phyloP scores from a whole-genome alignment of 2,888 invertebrate genomes.

The Lymantria dispar region DNA sequence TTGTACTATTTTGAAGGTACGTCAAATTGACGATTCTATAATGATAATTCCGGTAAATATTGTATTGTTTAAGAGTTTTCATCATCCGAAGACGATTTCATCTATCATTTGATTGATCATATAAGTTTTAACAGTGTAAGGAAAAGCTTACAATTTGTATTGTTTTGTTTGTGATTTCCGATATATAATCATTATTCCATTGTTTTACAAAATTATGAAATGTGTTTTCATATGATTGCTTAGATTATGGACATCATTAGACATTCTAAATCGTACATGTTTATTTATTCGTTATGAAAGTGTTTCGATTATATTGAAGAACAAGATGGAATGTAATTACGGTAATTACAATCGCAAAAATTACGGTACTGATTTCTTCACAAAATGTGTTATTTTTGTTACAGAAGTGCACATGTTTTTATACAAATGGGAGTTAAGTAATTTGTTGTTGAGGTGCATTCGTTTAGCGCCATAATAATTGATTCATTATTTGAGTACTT shows the following conservation, averaged over 20 bases:
- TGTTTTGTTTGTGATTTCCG: conserved; percentile 81
- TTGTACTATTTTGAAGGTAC: conserved; percentile 82
- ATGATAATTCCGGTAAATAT: conserved; percentile 76
- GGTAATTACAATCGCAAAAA: conserved; percentile 68
- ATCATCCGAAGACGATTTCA: conserved; percentile 37
- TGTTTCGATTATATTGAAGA: conserved; percentile 50
- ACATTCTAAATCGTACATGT: conserved; percentile 17
- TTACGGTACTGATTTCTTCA: conserved; percentile 39
- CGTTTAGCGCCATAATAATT: conserved; percentile 76
- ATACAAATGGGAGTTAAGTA: conserved; percentile 80
- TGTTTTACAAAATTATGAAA: conserved; percentile 53
- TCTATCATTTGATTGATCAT: conserved; percentile 39
- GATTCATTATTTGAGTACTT: conserved; percentile 74
- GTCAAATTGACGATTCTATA: conserved; percentile 81
- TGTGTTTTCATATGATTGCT: conserved; percentile 39
- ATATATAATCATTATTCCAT: conserved; percentile 70
- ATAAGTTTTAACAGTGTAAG: conserved; percentile 54
- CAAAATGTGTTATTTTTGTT: conserved; percentile 55
- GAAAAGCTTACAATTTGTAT: conserved; percentile 71
- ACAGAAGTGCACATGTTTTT: conserved; percentile 76
- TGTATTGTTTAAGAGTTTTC: conserved; percentile 51
- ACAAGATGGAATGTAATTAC: conserved; percentile 72
- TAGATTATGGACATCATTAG: conserved; percentile 30
- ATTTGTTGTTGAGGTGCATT: conserved; percentile 66
- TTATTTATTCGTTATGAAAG: conserved; percentile 28